Conservation (phyloP, 2,888 invertebrate species). For the Daptonema setosum region DNA sequence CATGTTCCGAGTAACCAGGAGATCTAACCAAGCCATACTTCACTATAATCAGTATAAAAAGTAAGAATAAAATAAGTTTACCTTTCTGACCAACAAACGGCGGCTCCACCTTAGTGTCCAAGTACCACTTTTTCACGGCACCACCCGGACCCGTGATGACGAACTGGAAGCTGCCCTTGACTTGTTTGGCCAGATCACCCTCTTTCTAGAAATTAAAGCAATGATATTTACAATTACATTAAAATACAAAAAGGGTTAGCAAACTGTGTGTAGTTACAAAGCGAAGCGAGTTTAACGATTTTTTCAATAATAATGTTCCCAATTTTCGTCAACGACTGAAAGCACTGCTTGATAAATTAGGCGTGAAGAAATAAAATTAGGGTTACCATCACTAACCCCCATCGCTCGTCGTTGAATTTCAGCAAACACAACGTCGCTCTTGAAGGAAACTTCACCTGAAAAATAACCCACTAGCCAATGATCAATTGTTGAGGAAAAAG, state of each 20-base stretch:
- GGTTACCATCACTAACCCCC: no score
- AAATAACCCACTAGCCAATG: conserved; percentile 13
- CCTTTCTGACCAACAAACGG: conserved; percentile 12
- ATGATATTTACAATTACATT: no score
- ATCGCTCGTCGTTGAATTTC: conserved; percentile 55
- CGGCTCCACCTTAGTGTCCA: conserved; percentile 52
- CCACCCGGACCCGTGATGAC: conserved; percentile 58
- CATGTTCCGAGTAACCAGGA: no score
- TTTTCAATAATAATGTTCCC: no score
- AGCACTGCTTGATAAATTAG: no score
- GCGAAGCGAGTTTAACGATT: no score
- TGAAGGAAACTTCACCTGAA: conserved; percentile 37
- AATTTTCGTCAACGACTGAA: no score
- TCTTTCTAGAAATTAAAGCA: conserved; percentile 46
- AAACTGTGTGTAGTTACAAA: no score
- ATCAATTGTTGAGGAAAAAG: not conserved
- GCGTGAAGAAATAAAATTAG: no score
- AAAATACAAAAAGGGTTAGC: no score
- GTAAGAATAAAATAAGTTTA: conserved; percentile 6
- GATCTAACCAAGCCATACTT: no score
- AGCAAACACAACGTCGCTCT: conserved; percentile 56
- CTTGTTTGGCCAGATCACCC: conserved; percentile 58
- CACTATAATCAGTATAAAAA: no score
- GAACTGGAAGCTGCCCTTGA: conserved; percentile 61
- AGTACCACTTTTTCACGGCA: conserved; percentile 64